These are phyloP conservation scores for Scatophagus argus DNA, from an alignment of 2,113 vertebrate genomes.

Conservation along the genomic window DNA sequence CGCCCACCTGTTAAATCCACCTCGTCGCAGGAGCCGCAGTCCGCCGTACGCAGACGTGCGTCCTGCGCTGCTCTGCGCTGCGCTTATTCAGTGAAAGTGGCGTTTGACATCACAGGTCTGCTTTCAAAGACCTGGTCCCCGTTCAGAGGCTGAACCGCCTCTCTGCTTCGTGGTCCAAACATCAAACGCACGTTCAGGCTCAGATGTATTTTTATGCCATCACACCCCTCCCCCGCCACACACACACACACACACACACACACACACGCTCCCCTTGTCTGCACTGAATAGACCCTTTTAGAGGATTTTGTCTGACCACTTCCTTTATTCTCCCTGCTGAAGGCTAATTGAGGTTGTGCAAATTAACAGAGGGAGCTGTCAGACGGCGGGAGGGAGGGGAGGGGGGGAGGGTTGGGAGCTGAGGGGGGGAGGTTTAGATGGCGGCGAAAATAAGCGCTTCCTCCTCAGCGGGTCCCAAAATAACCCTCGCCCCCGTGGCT, in stretches of 20 bases:
- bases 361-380: slow-evolving; percentile 72
- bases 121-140: slow-evolving; percentile 56
- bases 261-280: slow-evolving; percentile 26
- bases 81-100: not conserved
- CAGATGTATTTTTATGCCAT: slow-evolving; percentile 68
- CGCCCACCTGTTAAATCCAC: not conserved
- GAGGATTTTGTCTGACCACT: slow-evolving; percentile 63
- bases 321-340: slow-evolving; percentile 61
- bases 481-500: slow-evolving; percentile 62
- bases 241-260: slow-evolving; percentile 21
- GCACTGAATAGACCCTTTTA: slow-evolving; percentile 56
- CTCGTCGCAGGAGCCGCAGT: not conserved
- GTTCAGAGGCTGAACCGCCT: slow-evolving; percentile 43
- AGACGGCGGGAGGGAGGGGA: slow-evolving; percentile 43
- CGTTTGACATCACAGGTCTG: slow-evolving; percentile 65
- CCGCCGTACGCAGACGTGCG: not conserved
- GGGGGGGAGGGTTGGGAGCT: not conserved
- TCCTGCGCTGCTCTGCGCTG: not conserved
- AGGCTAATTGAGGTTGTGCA: slow-evolving; percentile 75
- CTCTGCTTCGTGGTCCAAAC: slow-evolving; percentile 45
- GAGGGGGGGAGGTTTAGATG: not conserved
- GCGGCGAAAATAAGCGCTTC: slow-evolving; percentile 52
- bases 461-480: slow-evolving; percentile 63
- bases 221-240: not conserved
- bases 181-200: slow-evolving; percentile 63